Evolutionary conservation across 2,113 vertebrate species (phyloP), one percentile per base, ranked within the genome.

Genomic region (Synchiropus splendidus): DNA sequence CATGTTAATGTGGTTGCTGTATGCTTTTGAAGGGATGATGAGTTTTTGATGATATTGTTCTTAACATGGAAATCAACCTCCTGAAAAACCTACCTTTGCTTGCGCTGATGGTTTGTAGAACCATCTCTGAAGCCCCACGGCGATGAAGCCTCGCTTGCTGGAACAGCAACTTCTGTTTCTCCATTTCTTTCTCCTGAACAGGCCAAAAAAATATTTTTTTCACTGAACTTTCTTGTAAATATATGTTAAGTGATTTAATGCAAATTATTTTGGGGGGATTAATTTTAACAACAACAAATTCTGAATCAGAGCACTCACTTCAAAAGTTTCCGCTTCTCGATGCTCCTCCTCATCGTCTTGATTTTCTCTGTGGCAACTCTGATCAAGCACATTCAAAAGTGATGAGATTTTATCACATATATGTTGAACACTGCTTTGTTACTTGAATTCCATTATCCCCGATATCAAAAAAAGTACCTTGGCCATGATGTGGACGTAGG

Each of bases 81-180:
- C n/a, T 27, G 21, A 27, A 27, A 5, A 27, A 27, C 15, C 76
- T 71, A 92, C 94, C 94, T 89, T 88, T 91, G 79, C 90, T 90
- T 59, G 89, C 87, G 12, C 93, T 92, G 74, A 98, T 87, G 1
- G 85, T 92, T 73, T 95, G 92, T 3, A 98, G 77, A 14, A 97
- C 89, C 94, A 98, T 95, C 67, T 97, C 90, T 0, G 94, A 88
- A 31, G 92, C 91, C 8, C 91, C 93, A 0, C 89, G 89, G 35
- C 86, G 79, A 17, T 96, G 92, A 15, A 98, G 70, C 67, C 92
- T 83, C 66, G 91, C 90, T 85, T 98, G 94, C 44, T 95, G 93
- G 78, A 93, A 96, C 0, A 92, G 78, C 52, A 97, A 79, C 67
- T 90, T 93, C 71, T 97, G 94, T 56, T 98, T 98, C 67, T 93